Conservation (phyloP, 1,140 invertebrate genomes). For the Hypothenemus hampei region DNA sequence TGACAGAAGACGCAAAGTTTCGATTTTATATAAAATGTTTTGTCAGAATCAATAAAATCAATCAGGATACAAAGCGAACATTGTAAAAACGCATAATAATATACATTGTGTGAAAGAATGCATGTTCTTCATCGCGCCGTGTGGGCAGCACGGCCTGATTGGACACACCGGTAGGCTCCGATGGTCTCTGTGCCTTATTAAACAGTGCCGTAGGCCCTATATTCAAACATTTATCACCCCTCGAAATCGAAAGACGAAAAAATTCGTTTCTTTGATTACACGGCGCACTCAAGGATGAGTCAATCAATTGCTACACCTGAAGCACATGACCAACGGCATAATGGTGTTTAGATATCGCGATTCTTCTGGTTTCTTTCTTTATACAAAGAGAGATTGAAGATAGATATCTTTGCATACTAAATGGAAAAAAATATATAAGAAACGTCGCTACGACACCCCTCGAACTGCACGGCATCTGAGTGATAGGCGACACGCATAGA, state of each 20-base stretch:
- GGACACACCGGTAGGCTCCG: slow-evolving; percentile 17
- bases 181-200: background rate
- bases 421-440: too few relatives aligned
- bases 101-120: slow-evolving; percentile 27
- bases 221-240: too few relatives aligned
- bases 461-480: background rate
- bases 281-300: background rate
- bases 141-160: slow-evolving; percentile 21
- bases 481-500: background rate
- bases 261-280: too few relatives aligned
- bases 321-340: background rate
- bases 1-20: slow-evolving; percentile 23
- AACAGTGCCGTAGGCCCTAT: slow-evolving; percentile 10
- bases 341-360: background rate
- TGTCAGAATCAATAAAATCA: slow-evolving; percentile 29
- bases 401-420: slow-evolving; percentile 1
- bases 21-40: slow-evolving; percentile 28
- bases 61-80: slow-evolving; percentile 23
- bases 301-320: too few relatives aligned
- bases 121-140: slow-evolving; percentile 18
- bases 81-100: slow-evolving; percentile 26
- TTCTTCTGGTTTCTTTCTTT: background rate
- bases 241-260: too few relatives aligned
- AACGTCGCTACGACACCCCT: background rate
- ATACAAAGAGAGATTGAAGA: background rate